Base-by-base conservation (phyloP, 1,140 invertebrate genomes). In the Dolichoris vasculosae region DNA sequence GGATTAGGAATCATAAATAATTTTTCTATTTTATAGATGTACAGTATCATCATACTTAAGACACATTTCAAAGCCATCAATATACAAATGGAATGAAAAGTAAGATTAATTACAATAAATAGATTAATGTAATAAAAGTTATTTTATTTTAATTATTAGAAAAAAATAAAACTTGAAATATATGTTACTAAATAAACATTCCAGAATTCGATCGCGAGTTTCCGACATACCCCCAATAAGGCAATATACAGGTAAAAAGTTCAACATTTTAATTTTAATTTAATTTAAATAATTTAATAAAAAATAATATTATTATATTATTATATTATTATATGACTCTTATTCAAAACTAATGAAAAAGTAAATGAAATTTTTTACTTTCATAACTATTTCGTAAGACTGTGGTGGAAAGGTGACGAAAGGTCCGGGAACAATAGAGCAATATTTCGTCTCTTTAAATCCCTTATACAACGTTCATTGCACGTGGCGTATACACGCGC, bases 21-120 rank as follows among this genome's bases (percentile, higher is more conserved):
- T 51, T 51, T 51, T 11, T 51, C 2, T 51, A 17, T 17, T 51
- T 51, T 67, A 67, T 35, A n/a, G n/a, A 43, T 73, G 20, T 43
- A 26, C 38, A 17, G 38, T 73, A 30, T 73, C 69, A 43, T n/a
- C 46, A n/a, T 78, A 59, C 40, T 11, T 59, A 26, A 59, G 20
- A 40, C 32, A 35, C 9, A 79, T 79, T 63, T 63, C 55, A 13
- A 79, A 79, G 35, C 77, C 77, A 40, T 26, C 55, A 11, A 23
- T 79, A 30, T 79, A 79, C 30, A 79, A 79, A 63, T 79, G 77
- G 55, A 79, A 79, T 63, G 77, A 79, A 63, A 79, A 79, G 77
- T 79, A 51, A 79, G 55, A 69, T 32, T 13, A 51, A 51, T 9
- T 17, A 51, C 48, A 15, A 51, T 46, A n/a, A n/a, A n/a, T n/a